Evolutionary conservation across 2,888 invertebrate species (phyloP), one percentile per base, ranked within the genome.

Genomic region (Pediacus dermestoides): DNA sequence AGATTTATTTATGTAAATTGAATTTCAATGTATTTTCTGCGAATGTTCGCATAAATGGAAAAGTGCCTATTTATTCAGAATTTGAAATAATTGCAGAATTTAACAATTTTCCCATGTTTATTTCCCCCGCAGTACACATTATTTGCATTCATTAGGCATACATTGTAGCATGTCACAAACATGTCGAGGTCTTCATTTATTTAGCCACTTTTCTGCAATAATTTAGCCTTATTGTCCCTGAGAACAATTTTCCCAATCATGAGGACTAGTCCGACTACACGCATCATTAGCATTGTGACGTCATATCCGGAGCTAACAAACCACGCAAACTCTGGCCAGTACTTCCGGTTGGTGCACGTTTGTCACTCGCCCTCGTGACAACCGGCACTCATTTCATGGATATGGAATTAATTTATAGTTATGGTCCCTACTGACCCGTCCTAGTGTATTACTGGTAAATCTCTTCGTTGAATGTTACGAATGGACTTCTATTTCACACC

Each of bases 281-380:
- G 55, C 56, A 50, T 57, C 57, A 57, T 57, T 61, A 60, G 56
- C 41, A 51, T 46, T 42, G 48, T 51, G 56, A 55, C 58, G 57
- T 60, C 50, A 60, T 57, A 52, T 60, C 61, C 59, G 58, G 51
- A 46, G 44, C 52, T 50, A 55, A 54, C 56, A 42, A 49, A 47
- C 54, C 59, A 57, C 55, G 55, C 61, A 63, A 63, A 63, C 58
- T 60, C 60, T 54, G 58, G 56, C 53, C 50, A 46, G 45, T 44
- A 49, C 54, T 60, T 63, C 64, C 63, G 60, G 55, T 54, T 51
- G 50, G 50, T 50, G 49, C 48, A 50, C 61, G 60, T 63, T 63
- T 63, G 63, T 64, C 63, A 63, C 51, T 57, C 50, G 50, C 44
- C 48, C 45, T 50, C 46, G 49, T 55, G 58, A 58, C 60, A 60